Conservation (phyloP, 2,797 vertebrate species). For the Spinus pinus region DNA sequence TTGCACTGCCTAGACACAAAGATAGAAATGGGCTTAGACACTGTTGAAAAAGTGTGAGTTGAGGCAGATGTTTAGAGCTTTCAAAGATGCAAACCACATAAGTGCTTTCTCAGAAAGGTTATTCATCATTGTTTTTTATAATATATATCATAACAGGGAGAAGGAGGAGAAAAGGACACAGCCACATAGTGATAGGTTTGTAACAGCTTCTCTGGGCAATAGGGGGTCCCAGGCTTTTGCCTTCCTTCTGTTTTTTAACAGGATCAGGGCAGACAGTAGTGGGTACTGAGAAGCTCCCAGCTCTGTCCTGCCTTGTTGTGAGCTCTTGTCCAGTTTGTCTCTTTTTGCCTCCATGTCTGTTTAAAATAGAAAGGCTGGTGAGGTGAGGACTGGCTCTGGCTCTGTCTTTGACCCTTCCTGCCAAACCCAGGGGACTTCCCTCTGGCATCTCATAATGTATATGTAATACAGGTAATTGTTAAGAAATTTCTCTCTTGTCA, state of each 20-base stretch:
- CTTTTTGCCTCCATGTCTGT: background rate
- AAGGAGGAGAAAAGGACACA: background rate
- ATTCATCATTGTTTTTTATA: background rate
- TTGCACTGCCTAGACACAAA: background rate
- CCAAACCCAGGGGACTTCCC: background rate
- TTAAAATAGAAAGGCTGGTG: background rate
- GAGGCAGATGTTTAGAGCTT: background rate
- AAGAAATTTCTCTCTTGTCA: background rate
- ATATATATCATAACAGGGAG: background rate
- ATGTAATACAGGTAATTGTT: background rate
- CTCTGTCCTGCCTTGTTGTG: background rate
- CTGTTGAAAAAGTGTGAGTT: background rate
- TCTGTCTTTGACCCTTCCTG: background rate
- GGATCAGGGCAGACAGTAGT: fast-evolving
- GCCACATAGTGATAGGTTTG: background rate
- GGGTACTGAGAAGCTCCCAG: background rate
- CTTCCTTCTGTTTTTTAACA: background rate
- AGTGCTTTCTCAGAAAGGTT: background rate
- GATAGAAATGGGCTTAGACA: background rate
- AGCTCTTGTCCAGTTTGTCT: background rate
- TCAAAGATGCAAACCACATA: background rate
- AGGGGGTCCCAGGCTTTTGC: background rate
- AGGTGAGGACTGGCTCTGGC: background rate
- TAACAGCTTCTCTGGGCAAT: background rate
- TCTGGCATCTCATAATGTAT: background rate